These are phyloP conservation scores for Mormyrus hasselquistii DNA, from an alignment of 2,797 vertebrate species.

Conservation along the genomic window DNA sequence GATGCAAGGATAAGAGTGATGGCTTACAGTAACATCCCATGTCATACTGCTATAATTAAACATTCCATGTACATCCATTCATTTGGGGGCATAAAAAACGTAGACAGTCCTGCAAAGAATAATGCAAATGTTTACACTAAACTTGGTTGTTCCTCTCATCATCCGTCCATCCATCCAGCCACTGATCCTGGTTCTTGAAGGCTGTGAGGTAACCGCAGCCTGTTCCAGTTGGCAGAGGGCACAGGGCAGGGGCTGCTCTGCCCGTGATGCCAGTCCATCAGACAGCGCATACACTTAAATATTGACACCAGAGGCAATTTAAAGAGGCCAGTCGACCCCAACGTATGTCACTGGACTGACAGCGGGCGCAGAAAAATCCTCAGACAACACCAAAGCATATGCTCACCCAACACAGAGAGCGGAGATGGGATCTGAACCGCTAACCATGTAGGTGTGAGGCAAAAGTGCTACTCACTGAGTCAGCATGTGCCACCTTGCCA, in stretches of 20 bases:
- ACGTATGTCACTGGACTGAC: background rate
- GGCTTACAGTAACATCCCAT: background rate
- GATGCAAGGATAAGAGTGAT: background rate
- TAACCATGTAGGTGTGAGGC: background rate
- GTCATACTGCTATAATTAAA: background rate
- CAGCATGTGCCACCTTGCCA: background rate
- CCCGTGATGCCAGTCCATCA: background rate
- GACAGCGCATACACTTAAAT: background rate
- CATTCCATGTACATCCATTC: background rate
- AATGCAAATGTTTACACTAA: background rate
- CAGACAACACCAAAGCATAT: background rate
- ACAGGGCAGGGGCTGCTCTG: background rate
- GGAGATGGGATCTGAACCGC: background rate
- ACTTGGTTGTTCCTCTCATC: background rate
- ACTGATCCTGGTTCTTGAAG: background rate
- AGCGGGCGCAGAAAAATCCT: background rate
- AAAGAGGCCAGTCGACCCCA: background rate
- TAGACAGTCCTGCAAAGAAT: background rate
- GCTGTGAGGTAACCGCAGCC: background rate
- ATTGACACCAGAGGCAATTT: background rate
- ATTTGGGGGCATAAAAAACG: background rate
- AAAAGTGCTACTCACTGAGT: background rate
- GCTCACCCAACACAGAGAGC: background rate
- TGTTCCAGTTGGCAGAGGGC: background rate
- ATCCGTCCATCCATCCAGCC: background rate